A percentile compares a stretch with the other conserved stretches of the same genome.
phyloP scores from a whole-genome alignment of 2,888 invertebrate species.

The Aleiodes leptofemur region DNA sequence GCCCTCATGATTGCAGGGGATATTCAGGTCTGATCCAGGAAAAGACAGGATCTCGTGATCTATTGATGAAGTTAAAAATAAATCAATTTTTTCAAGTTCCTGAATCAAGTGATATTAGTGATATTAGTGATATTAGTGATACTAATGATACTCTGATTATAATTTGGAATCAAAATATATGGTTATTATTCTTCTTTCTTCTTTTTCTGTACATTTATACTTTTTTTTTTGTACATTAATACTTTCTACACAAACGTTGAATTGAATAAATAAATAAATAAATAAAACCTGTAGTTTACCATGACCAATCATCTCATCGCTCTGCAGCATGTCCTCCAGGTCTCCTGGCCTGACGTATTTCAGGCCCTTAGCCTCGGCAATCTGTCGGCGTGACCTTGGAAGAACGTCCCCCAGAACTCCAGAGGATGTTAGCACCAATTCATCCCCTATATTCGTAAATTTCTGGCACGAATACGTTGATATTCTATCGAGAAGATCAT shows the following conservation, averaged over 20 bases:
- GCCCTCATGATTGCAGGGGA: slow-evolving; percentile 63
- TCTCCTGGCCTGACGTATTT: slow-evolving; percentile 62
- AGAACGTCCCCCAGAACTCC: slow-evolving; percentile 53
- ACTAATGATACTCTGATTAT: too few species aligned
- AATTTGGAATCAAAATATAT: too few species aligned
- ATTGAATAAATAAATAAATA: too few species aligned
- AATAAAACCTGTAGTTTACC: slow-evolving; percentile 22
- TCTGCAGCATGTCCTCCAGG: slow-evolving; percentile 57
- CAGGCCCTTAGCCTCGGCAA: slow-evolving; percentile 60
- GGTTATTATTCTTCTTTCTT: too few species aligned
- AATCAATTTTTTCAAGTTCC: neutral
- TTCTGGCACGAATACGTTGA: slow-evolving; percentile 59
- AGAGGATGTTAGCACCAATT: slow-evolving; percentile 60
- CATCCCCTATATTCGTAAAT: slow-evolving; percentile 60
- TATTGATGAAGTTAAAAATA: slow-evolving; percentile 22
- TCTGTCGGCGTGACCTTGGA: slow-evolving; percentile 55
- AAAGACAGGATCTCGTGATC: slow-evolving; percentile 62
- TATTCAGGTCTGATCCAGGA: slow-evolving; percentile 64
- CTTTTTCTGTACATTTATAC: too few species aligned
- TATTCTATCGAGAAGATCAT: slow-evolving; percentile 57
- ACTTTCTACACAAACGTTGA: too few species aligned
- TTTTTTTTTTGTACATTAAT: too few species aligned
- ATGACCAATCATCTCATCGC: slow-evolving; percentile 44
- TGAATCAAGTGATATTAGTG: too few species aligned
- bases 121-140: too few species aligned